Percentiles rank a stretch among this genome's conserved stretches.
Conservation (phyloP, 1,140 invertebrate genomes). For the Neomicropteryx cornuta region DNA sequence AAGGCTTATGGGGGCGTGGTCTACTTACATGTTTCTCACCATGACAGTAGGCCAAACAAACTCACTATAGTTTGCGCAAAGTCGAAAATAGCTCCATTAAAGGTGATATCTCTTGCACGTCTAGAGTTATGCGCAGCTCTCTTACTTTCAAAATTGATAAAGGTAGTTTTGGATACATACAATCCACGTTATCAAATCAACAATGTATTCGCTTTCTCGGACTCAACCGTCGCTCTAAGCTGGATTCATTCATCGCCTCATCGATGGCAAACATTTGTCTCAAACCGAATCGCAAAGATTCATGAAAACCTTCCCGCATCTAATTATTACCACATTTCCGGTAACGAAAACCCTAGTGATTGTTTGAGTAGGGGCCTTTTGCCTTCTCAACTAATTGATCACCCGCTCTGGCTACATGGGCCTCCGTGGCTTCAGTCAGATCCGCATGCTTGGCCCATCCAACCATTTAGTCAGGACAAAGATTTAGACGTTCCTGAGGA, state of each 20-base stretch:
- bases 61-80: too few species aligned
- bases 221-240: conserved; percentile 22
- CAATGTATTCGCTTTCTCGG: conserved; percentile 11
- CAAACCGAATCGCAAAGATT: conserved; percentile 27
- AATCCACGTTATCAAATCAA: conserved; percentile 11
- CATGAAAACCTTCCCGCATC: conserved; percentile 11
- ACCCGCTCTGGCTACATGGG: conserved; percentile 14
- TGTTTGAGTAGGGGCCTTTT: conserved; percentile 16
- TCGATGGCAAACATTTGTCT: conserved; percentile 26
- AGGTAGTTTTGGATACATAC: conserved; percentile 12
- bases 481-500: not conserved
- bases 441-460: conserved; percentile 1
- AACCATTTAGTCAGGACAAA: not conserved
- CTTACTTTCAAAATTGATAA: conserved; percentile 15
- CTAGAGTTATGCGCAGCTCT: too few species aligned
- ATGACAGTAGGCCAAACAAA: too few species aligned
- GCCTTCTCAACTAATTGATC: conserved; percentile 12
- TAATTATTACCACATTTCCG: conserved; percentile 19
- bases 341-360: conserved; percentile 18
- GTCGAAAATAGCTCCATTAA: too few species aligned
- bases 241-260: conserved; percentile 21
- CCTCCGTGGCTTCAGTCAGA: conserved; percentile 6
- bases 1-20: too few species aligned
- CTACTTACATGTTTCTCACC: too few species aligned
- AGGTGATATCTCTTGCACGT: too few species aligned